Percentiles rank a stretch among this genome's conserved stretches.
Evolutionary conservation across 2,113 vertebrate genomes (phyloP).

Genomic region (Ammospiza caudacuta): DNA sequence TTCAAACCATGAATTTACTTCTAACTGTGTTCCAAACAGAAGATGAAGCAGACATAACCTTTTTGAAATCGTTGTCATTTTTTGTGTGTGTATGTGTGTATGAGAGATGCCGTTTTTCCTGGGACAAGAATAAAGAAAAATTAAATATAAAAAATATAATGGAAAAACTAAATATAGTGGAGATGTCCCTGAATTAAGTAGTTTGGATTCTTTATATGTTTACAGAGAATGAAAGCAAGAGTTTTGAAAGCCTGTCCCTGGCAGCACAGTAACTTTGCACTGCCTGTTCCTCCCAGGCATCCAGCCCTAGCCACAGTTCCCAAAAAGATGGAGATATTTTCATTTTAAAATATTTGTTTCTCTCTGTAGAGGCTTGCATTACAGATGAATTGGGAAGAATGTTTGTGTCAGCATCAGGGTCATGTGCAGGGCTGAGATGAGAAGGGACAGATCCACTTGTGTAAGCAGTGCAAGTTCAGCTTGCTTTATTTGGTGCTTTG

Average conservation of each 20-base stretch:
- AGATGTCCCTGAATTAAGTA: neutral
- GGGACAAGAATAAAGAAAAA: neutral
- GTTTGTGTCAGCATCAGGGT: neutral
- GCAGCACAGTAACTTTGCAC: neutral
- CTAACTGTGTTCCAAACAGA: neutral
- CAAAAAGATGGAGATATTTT: neutral
- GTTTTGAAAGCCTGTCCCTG: neutral
- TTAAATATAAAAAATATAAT: neutral
- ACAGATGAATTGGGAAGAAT: neutral
- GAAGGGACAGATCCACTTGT: neutral
- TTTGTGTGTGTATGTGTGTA: rapidly evolving
- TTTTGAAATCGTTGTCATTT: neutral
- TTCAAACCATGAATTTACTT: neutral
- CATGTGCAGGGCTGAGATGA: neutral
- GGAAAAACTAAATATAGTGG: neutral
- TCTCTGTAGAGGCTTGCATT: neutral
- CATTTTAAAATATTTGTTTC: neutral
- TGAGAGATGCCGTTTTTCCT: neutral
- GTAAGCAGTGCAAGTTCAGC: neutral
- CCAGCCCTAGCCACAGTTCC: neutral
- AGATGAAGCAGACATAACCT: neutral
- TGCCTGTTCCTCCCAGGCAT: neutral
- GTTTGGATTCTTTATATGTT: neutral
- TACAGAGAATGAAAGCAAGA: neutral
- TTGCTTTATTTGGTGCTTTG: neutral